Evolutionary conservation across 2,797 vertebrate species (phyloP).

Genomic region (Myoxocephalus aenaeus): DNA sequence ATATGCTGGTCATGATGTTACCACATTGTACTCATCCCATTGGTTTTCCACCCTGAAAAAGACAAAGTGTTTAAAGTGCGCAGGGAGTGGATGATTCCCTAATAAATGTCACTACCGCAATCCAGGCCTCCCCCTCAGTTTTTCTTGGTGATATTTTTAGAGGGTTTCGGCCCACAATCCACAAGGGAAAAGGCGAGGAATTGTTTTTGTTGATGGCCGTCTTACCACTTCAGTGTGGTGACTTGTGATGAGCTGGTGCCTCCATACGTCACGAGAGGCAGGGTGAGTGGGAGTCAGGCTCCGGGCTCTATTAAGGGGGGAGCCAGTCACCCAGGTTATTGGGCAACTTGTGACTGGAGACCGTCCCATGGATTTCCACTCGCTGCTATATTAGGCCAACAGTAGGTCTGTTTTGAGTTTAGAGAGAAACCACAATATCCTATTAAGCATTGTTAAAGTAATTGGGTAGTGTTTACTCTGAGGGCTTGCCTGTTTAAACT

Average conservation of each 20-base stretch:
- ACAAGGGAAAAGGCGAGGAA: conserved; percentile 70
- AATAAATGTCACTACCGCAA: conserved; percentile 78
- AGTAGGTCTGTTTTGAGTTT: conserved; percentile 81
- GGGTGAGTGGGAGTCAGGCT: conserved; percentile 82
- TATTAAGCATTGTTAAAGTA: conserved; percentile 80
- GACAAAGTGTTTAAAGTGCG: conserved; percentile 62
- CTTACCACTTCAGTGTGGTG: conserved; percentile 81
- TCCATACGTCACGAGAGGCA: conserved; percentile 73
- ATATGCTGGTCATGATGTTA: conserved; percentile 47
- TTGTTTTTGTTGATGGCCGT: conserved; percentile 80
- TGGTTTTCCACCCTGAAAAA: conserved; percentile 72
- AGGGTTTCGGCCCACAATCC: conserved; percentile 59
- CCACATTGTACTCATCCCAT: conserved; percentile 65
- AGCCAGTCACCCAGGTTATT: conserved; percentile 73
- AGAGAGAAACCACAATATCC: conserved; percentile 78
- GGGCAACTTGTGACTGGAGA: conserved; percentile 65
- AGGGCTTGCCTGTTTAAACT: conserved; percentile 28
- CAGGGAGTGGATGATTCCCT: conserved; percentile 73
- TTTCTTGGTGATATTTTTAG: conserved; percentile 77
- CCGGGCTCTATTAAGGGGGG: conserved; percentile 77
- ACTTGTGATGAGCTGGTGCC: conserved; percentile 74
- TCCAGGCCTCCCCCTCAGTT: conserved; percentile 70
- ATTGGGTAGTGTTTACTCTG: conserved; percentile 69
- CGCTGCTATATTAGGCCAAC: conserved; percentile 76
- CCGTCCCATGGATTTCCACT: conserved; percentile 74